phyloP scores from a whole-genome alignment of 2,797 vertebrate genomes.

The Poecilia gillii region DNA sequence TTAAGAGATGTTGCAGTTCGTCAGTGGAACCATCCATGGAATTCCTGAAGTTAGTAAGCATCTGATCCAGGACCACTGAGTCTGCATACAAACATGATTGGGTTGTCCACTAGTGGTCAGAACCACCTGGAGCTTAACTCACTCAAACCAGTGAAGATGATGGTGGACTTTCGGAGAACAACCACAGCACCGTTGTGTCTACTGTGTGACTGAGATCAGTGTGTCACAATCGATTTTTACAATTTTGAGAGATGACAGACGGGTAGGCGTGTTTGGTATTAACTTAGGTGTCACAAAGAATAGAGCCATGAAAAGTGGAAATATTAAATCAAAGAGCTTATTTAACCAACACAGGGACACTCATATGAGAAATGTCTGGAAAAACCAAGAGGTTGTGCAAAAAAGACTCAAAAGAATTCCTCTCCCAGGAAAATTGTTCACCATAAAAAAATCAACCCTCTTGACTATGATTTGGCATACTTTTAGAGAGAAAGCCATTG shows the following conservation, averaged over 20 bases:
- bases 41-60: too few relatives aligned
- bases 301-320: conserved; percentile 4
- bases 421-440: conserved; percentile 39
- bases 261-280: conserved; percentile 40
- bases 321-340: conserved; percentile 13
- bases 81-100: neutral
- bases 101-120: neutral
- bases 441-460: conserved; percentile 44
- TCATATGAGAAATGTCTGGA: conserved; percentile 14
- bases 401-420: conserved; percentile 15
- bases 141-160: neutral
- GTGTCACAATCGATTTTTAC: conserved; percentile 49
- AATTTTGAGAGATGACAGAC: conserved; percentile 43
- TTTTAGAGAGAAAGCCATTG: conserved; percentile 46
- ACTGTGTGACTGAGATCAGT: conserved; percentile 38
- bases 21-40: too few relatives aligned
- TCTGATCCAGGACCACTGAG: neutral
- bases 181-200: conserved; percentile 8
- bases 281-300: conserved; percentile 24
- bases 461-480: conserved; percentile 52
- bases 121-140: neutral
- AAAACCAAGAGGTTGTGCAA: conserved; percentile 15
- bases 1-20: neutral
- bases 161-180: neutral
- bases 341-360: conserved; percentile 29